Evolutionary conservation across 2,113 vertebrate species (phyloP).

Genomic region (Mesocricetus auratus): DNA sequence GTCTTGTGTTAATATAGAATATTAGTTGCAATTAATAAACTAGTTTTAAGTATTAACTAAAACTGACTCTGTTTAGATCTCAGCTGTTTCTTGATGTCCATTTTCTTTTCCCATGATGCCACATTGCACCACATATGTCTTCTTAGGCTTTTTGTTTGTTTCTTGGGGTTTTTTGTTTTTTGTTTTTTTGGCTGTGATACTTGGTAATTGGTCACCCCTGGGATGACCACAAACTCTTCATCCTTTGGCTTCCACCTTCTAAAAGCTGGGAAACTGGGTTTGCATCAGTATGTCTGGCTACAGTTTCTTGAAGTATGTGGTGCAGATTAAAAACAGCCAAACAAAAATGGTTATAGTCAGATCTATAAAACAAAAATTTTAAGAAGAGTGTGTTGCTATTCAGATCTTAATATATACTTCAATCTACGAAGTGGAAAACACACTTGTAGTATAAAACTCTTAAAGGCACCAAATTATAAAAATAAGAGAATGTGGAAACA

Average conservation of each 20-base stretch:
- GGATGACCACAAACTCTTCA: neutral
- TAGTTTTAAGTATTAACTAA: neutral
- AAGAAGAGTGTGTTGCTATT: neutral
- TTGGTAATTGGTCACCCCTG: neutral
- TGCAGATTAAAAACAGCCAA: neutral
- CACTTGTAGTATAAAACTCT: neutral
- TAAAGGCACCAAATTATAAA: neutral
- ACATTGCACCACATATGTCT: neutral
- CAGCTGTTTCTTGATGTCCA: neutral
- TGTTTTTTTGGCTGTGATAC: neutral
- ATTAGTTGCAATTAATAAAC: neutral
- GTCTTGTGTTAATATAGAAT: neutral
- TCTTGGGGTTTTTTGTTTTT: neutral
- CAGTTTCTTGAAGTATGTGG: neutral
- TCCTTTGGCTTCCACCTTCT: neutral
- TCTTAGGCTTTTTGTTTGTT: neutral
- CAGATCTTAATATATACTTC: neutral
- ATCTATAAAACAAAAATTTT: too few species aligned
- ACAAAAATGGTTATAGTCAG: neutral
- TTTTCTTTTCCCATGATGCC: neutral
- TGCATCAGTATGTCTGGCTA: neutral
- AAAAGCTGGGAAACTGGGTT: too few species aligned
- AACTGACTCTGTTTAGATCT: too few species aligned
- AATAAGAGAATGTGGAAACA: neutral
- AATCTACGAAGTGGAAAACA: neutral